phyloP scores from a whole-genome alignment of 2,888 invertebrate genomes.

The Trichogramma dendrolimi region DNA sequence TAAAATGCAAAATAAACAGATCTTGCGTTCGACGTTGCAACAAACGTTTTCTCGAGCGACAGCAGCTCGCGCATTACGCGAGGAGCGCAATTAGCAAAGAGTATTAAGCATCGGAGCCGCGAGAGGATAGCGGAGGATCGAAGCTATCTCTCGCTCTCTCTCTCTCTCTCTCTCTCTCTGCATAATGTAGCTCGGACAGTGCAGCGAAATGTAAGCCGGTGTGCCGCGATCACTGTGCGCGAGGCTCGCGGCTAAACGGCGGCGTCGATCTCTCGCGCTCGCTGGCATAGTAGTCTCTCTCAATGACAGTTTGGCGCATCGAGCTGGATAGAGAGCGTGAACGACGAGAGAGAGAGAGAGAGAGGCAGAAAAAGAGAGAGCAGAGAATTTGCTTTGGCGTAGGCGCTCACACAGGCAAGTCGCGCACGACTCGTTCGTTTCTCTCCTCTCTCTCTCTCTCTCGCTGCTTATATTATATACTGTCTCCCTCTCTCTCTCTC shows the following conservation, averaged over 20 bases:
- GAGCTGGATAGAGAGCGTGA: conserved; percentile 4
- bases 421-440: conserved; percentile 3
- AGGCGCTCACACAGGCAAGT: conserved; percentile 6
- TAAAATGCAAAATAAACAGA: too few species aligned
- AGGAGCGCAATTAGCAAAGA: too few species aligned
- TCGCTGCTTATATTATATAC: background rate
- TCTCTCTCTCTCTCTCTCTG: conserved; percentile 9
- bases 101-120: too few species aligned
- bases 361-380: conserved; percentile 2
- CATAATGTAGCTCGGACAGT: background rate
- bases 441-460: background rate
- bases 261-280: background rate
- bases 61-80: too few species aligned
- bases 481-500: background rate
- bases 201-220: too few species aligned
- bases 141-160: conserved; percentile 6
- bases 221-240: conserved; percentile 3
- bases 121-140: too few species aligned
- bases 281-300: background rate
- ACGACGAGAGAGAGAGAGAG: conserved; percentile 4
- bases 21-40: too few species aligned
- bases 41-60: too few species aligned
- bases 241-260: conserved; percentile 17
- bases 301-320: conserved; percentile 2
- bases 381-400: background rate